A percentile compares a stretch with the other conserved stretches of the same genome.
phyloP scores from a whole-genome alignment of 2,797 vertebrate species.

The Myotis pilosus region DNA sequence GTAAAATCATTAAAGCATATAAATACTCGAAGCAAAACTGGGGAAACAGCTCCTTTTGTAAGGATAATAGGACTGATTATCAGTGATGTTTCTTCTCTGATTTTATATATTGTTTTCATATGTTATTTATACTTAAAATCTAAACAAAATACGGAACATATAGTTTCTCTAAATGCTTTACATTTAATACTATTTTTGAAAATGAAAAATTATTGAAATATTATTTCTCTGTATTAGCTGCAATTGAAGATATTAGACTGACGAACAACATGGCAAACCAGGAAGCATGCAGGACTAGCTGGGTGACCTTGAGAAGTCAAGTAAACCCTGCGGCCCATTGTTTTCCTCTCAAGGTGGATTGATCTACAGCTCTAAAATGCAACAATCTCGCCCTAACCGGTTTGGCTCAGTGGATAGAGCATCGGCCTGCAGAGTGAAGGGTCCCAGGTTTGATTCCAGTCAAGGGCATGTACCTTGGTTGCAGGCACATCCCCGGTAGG shows the following conservation, averaged over 20 bases:
- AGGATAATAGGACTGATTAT: background rate
- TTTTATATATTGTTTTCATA: background rate
- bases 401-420: too few relatives aligned
- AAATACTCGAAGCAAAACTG: constrained; percentile 3
- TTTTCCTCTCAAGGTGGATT: constrained; percentile 1
- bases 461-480: too few relatives aligned
- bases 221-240: background rate
- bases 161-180: background rate
- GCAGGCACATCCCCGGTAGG: too few relatives aligned
- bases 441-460: too few relatives aligned
- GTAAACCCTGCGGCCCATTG: background rate
- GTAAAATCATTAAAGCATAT: background rate
- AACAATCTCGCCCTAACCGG: background rate
- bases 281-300: background rate
- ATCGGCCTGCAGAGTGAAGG: too few relatives aligned
- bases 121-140: constrained; percentile 22
- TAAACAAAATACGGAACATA: constrained; percentile 11
- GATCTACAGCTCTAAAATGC: background rate
- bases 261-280: background rate
- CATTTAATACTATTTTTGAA: background rate
- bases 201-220: background rate
- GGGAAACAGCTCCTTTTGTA: constrained; percentile 2
- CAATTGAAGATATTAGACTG: background rate
- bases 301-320: background rate
- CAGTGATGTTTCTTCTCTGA: background rate